Percentiles rank a stretch among this genome's conserved stretches.
phyloP scores from a whole-genome alignment of 2,888 invertebrate genomes.

The Sinopyrophorus schimmeli region DNA sequence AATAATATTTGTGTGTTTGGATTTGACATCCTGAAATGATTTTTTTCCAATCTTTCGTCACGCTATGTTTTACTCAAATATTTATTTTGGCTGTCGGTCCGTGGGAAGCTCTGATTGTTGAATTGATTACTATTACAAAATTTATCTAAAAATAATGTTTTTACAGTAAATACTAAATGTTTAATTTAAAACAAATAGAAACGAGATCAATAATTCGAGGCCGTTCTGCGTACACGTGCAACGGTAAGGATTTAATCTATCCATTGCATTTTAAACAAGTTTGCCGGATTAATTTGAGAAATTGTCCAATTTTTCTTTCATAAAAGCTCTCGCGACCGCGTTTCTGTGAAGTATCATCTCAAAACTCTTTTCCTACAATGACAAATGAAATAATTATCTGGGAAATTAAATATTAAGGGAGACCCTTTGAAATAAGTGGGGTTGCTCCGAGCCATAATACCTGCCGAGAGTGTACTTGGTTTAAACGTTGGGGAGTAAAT shows the following conservation, averaged over 20 bases:
- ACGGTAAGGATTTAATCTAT: no score
- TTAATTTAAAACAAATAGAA: no score
- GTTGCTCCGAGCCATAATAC: slow-evolving; percentile 23
- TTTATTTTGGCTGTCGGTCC: slow-evolving; percentile 34
- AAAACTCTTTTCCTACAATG: slow-evolving; percentile 14
- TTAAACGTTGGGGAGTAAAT: slow-evolving; percentile 47
- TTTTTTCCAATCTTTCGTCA: slow-evolving; percentile 42
- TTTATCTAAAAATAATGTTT: no score
- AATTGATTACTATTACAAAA: slow-evolving; percentile 16
- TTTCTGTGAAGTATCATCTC: slow-evolving; percentile 19
- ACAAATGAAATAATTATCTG: slow-evolving; percentile 27
- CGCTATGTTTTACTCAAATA: slow-evolving; percentile 40
- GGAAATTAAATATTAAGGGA: slow-evolving; percentile 27
- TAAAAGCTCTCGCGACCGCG: slow-evolving; percentile 12
- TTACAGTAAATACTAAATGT: no score
- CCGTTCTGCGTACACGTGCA: no score
- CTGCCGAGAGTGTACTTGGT: slow-evolving; percentile 33
- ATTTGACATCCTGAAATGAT: slow-evolving; percentile 46
- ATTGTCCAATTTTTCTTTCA: slow-evolving; percentile 20
- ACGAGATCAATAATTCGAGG: no score
- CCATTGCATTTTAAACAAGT: slow-evolving; percentile 15
- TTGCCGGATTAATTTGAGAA: slow-evolving; percentile 12
- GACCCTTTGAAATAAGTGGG: slow-evolving; percentile 19
- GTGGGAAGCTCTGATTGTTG: slow-evolving; percentile 21
- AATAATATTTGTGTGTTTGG: slow-evolving; percentile 47